phyloP scores from a whole-genome alignment of 2,113 vertebrate species.

The Myocastor coypus region DNA sequence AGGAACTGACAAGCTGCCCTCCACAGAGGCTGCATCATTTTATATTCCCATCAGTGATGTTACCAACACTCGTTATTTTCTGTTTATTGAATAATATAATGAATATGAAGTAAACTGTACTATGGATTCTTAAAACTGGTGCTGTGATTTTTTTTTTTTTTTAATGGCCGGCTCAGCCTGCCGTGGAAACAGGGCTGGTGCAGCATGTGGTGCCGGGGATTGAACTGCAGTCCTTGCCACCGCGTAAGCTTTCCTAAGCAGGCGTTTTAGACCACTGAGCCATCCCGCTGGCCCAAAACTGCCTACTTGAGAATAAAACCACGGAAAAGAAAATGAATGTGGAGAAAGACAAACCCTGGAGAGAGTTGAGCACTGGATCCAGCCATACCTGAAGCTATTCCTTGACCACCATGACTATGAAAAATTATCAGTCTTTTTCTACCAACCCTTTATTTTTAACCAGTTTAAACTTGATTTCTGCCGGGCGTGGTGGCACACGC shows the following conservation, averaged over 20 bases:
- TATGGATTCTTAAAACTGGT: background rate
- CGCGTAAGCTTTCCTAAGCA: too few species aligned
- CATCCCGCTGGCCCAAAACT: too few species aligned
- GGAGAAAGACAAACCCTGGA: background rate
- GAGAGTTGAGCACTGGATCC: background rate
- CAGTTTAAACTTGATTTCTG: too few species aligned
- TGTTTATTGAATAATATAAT: background rate
- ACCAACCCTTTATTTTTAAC: background rate
- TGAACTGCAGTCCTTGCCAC: too few species aligned
- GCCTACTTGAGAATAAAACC: background rate
- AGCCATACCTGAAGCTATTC: background rate
- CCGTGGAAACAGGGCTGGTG: too few species aligned
- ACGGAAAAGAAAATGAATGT: background rate
- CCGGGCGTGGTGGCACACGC: too few species aligned
- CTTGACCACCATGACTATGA: background rate
- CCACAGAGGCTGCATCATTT: background rate
- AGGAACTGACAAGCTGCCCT: background rate
- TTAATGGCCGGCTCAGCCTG: too few species aligned
- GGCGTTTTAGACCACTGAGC: too few species aligned
- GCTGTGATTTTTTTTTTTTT: too few species aligned
- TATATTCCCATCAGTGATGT: background rate
- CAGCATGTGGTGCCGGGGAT: too few species aligned
- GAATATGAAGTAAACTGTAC: background rate
- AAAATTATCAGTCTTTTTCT: background rate
- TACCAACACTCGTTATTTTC: background rate